Evolutionary conservation across 2,888 invertebrate genomes (phyloP).

Genomic region (Eumacrocentrus americanus): DNA sequence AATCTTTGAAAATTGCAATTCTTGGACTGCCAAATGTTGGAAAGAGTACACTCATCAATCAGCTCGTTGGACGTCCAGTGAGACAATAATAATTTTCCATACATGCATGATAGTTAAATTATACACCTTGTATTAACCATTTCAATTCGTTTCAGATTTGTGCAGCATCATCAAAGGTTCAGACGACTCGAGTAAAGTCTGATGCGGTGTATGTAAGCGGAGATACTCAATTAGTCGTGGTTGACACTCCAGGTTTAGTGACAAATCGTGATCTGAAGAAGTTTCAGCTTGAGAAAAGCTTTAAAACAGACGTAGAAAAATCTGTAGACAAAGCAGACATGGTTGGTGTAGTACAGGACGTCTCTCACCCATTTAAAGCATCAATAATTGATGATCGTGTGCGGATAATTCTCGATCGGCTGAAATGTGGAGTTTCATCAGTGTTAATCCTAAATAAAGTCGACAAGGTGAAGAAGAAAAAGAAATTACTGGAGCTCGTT

Average conservation of each 20-base stretch:
- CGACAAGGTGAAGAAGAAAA: constrained; percentile 71
- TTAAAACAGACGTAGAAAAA: constrained; percentile 67
- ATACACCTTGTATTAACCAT: constrained; percentile 12
- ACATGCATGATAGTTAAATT: not conserved
- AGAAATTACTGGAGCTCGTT: constrained; percentile 72
- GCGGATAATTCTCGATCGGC: constrained; percentile 68
- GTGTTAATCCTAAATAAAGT: constrained; percentile 92
- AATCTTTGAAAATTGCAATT: constrained; percentile 66
- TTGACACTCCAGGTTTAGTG: constrained; percentile 93
- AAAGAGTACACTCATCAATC: constrained; percentile 93
- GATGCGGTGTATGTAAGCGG: constrained; percentile 75
- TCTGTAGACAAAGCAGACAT: constrained; percentile 77
- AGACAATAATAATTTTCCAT: constrained; percentile 37
- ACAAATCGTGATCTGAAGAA: constrained; percentile 71
- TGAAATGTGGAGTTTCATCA: constrained; percentile 65
- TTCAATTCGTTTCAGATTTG: constrained; percentile 72
- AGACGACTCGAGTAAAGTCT: constrained; percentile 81
- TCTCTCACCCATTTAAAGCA: constrained; percentile 73
- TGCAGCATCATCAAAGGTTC: constrained; percentile 88
- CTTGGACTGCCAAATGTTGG: constrained; percentile 95
- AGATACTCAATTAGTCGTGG: constrained; percentile 86
- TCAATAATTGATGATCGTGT: constrained; percentile 74
- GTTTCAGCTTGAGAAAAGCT: constrained; percentile 66
- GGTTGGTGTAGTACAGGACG: constrained; percentile 87
- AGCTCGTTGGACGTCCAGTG: constrained; percentile 79